Base-by-base conservation (phyloP, 2,797 vertebrate species). In the Myotis daubentonii region DNA sequence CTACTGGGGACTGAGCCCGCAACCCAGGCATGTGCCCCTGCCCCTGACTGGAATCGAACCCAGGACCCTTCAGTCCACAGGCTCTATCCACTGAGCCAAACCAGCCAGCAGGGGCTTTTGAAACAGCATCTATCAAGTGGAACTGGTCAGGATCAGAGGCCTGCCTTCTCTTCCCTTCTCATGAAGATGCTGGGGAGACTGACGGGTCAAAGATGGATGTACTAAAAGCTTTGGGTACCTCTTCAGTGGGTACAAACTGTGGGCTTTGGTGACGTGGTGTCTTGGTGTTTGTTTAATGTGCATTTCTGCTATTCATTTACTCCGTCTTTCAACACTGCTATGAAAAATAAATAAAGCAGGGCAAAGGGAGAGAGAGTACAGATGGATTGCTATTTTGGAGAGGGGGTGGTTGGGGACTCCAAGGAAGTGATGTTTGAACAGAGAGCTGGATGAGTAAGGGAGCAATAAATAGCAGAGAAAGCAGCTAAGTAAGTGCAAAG, bases 381-480 rank as follows among this genome's bases (percentile, higher is more conserved):
- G 70, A 47, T 25, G 9, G 49, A 36, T 76, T 16, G 22, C 47
- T 82, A 23, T 76, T 91, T 82, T 72, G 93, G 89, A 82, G 82
- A 78, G 11, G 25, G 33, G 17, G 20, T 33, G 71, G 30, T n/a
- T 55, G 81, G 51, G 10, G 65, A 86, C 62, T 74, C 9, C 47
- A 3, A 78, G 60, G 53, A 86, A 49, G 38, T 17, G 44, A 53
- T 10, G 22, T 87, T 88, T 49, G 57, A 86, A 53, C 41, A 78
- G 78, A 72, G 51, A 62, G 16, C 33, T 70, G 10, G 17, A 36
- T 53, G 70, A 93, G 51, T 55, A 68, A 71, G 38, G 62, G 25
- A 81, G 60, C 78, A 80, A n/a, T 65, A 72, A 66, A 44, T 44
- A 78, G 62, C 86, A 96, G 72, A 87, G 88, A 60, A 87, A 88